Conservation (phyloP, 2,888 invertebrate genomes). For the Scelioninae gen. 2 region DNA sequence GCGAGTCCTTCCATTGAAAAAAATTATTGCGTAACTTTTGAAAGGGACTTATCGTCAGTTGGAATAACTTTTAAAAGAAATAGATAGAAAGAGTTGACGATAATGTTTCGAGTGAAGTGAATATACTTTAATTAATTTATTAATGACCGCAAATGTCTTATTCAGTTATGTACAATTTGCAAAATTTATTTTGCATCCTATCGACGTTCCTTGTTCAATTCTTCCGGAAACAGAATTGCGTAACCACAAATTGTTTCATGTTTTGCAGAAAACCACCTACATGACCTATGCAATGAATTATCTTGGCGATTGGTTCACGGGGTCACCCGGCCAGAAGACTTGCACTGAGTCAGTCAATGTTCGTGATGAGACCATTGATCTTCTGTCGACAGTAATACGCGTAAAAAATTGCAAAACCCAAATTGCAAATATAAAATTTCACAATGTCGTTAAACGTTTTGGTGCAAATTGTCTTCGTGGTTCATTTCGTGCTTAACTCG, state of each 20-base stretch:
- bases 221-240: conserved; percentile 27
- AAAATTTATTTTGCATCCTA: too few species aligned
- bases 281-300: conserved; percentile 57
- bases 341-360: conserved; percentile 46
- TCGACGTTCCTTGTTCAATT: too few species aligned
- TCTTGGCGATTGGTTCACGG: conserved; percentile 57
- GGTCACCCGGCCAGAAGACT: conserved; percentile 54
- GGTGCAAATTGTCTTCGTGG: background rate
- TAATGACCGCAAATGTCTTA: too few species aligned
- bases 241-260: conserved; percentile 12
- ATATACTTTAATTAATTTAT: too few species aligned
- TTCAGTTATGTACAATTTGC: too few species aligned
- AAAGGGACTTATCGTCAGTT: too few species aligned
- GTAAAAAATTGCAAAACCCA: conserved; percentile 7
- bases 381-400: conserved; percentile 27
- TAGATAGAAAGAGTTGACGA: too few species aligned
- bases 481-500: background rate
- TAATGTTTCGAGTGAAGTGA: too few species aligned
- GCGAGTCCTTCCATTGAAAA: too few species aligned
- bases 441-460: conserved; percentile 11
- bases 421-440: background rate
- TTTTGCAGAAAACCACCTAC: conserved; percentile 41
- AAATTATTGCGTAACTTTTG: too few species aligned
- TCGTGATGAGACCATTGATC: conserved; percentile 55
- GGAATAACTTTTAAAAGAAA: too few species aligned